Conservation (phyloP, 2,797 vertebrate species). For the Telmatherina bonti region DNA sequence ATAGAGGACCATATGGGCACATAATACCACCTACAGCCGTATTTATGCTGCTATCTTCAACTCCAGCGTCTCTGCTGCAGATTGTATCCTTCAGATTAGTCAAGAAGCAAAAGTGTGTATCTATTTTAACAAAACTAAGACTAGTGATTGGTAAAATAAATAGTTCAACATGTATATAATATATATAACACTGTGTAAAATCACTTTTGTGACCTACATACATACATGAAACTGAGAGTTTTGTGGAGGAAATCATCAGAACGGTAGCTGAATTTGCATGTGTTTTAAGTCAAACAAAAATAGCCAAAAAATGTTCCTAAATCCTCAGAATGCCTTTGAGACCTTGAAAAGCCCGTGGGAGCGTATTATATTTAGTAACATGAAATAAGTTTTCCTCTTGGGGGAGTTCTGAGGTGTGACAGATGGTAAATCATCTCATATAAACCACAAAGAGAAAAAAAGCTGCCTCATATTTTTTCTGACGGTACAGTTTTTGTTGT, state of each 20-base stretch:
- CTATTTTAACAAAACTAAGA: slow-evolving; percentile 7
- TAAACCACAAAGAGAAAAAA: neutral
- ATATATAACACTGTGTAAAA: neutral
- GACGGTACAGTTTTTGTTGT: neutral
- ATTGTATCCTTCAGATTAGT: neutral
- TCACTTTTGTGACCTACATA: slow-evolving; percentile 15
- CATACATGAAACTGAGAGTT: slow-evolving; percentile 13
- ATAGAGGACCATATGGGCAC: slow-evolving; percentile 16
- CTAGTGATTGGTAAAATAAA: slow-evolving; percentile 5
- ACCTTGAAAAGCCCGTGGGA: slow-evolving; percentile 47
- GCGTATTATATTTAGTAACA: slow-evolving; percentile 51
- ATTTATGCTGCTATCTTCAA: neutral
- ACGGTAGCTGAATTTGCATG: slow-evolving; percentile 34
- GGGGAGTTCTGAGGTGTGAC: slow-evolving; percentile 30
- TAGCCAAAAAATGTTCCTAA: slow-evolving; percentile 38
- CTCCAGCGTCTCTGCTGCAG: neutral
- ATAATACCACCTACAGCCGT: slow-evolving; percentile 5
- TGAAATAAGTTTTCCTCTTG: slow-evolving; percentile 40
- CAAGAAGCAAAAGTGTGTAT: neutral
- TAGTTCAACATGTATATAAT: neutral
- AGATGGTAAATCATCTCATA: slow-evolving; percentile 37
- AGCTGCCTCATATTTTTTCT: slow-evolving; percentile 2
- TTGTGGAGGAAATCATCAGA: slow-evolving; percentile 31
- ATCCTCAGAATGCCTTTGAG: slow-evolving; percentile 39
- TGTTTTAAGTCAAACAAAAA: slow-evolving; percentile 54